Conservation (phyloP, 2,113 vertebrate species). For the Hippopotamus amphibius region DNA sequence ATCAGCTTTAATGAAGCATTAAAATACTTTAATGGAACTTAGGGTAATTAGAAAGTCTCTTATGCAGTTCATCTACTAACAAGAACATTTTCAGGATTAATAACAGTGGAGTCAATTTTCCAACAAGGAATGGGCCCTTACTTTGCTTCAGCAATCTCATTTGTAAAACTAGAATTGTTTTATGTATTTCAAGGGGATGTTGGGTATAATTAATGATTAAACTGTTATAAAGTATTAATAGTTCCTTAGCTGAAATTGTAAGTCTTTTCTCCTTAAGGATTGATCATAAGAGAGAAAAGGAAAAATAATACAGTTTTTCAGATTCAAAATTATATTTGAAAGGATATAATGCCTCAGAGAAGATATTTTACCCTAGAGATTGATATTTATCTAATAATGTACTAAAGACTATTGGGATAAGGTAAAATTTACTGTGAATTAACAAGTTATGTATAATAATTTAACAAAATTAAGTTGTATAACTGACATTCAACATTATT, state of each 20-base stretch:
- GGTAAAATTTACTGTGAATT: not conserved
- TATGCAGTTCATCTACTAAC: conserved; percentile 76
- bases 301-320: not conserved
- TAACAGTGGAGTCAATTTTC: conserved; percentile 69
- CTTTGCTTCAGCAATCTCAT: conserved; percentile 43
- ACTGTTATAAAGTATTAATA: conserved; percentile 58
- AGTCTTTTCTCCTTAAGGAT: conserved; percentile 42
- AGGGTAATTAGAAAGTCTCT: conserved; percentile 82
- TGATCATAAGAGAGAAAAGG: conserved; percentile 27
- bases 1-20: conserved; percentile 83
- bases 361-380: not conserved
- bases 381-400: not conserved
- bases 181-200: conserved; percentile 53
- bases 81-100: conserved; percentile 78
- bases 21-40: conserved; percentile 80
- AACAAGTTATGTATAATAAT: not conserved
- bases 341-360: not conserved
- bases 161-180: conserved; percentile 69
- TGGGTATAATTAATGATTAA: conserved; percentile 63
- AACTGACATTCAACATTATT: not conserved
- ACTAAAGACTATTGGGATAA: not conserved
- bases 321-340: conserved; percentile 31
- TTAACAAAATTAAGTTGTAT: not conserved
- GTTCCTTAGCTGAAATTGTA: conserved; percentile 29
- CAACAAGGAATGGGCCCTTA: conserved; percentile 42